These are phyloP conservation scores for Sinonovacula constricta DNA, from an alignment of 1,140 invertebrate genomes.

Conservation along the genomic window DNA sequence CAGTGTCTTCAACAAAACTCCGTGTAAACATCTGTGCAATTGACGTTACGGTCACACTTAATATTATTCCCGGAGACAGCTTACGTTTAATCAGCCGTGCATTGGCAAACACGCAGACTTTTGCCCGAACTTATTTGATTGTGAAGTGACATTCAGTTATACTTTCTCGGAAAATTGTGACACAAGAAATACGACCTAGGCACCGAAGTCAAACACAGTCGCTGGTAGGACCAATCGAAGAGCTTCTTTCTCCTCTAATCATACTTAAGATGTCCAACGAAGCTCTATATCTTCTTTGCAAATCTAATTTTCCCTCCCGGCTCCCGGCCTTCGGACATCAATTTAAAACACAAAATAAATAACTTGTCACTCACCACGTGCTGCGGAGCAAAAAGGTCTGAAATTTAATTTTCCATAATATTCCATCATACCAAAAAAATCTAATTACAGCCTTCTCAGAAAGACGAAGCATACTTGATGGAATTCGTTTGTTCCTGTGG, in stretches of 20 bases:
- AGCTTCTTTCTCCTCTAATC: conserved; percentile 43
- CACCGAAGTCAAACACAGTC: not conserved
- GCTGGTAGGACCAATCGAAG: conserved; percentile 37
- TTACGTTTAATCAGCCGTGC: no score
- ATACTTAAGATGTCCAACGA: conserved; percentile 26
- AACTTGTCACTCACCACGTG: conserved; percentile 47
- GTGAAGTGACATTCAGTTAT: no score
- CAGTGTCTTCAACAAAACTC: no score
- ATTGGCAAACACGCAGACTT: no score
- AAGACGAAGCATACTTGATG: conserved; percentile 23
- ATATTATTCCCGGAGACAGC: no score
- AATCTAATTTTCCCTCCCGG: conserved; percentile 45
- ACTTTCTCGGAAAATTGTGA: no score
- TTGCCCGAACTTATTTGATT: no score
- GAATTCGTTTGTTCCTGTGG: conserved; percentile 44
- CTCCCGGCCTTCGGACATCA: conserved; percentile 47
- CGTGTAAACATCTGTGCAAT: no score
- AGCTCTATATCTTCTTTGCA: conserved; percentile 46
- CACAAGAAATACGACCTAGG: not conserved
- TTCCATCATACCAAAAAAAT: conserved; percentile 53
- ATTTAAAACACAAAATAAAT: conserved; percentile 55
- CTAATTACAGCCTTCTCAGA: conserved; percentile 35
- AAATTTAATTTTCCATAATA: conserved; percentile 55
- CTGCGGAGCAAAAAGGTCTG: conserved; percentile 45
- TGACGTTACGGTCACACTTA: no score